Percentiles rank a stretch among this genome's conserved stretches.
These are phyloP conservation scores for Muscicapa comitata DNA, from an alignment of 2,797 vertebrate species.

Conservation along the genomic window DNA sequence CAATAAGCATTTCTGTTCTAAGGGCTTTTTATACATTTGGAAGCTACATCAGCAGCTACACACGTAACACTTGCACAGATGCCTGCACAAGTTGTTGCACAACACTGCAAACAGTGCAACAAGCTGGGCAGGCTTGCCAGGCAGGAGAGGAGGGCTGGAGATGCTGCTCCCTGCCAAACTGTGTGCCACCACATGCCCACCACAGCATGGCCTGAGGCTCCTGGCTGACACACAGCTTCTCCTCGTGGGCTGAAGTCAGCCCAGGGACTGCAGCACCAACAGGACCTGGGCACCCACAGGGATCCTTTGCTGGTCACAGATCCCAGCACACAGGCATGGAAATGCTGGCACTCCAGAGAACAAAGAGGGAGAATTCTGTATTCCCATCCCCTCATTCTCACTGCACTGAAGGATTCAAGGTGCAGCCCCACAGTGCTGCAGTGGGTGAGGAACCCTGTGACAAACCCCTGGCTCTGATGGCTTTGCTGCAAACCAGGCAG, in stretches of 20 bases:
- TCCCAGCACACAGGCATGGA: neutral
- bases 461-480: neutral
- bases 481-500: neutral
- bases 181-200: neutral
- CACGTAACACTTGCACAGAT: neutral
- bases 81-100: neutral
- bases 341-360: neutral
- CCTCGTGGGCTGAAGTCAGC: accelerated
- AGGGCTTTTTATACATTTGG: neutral
- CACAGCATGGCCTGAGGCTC: neutral
- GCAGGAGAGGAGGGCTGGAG: neutral
- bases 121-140: neutral
- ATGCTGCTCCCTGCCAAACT: neutral
- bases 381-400: neutral
- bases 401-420: neutral
- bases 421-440: neutral
- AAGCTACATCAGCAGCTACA: neutral
- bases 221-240: neutral
- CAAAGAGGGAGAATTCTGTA: neutral
- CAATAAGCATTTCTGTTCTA: neutral
- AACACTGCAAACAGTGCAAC: neutral
- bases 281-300: accelerated
- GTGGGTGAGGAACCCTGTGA: neutral
- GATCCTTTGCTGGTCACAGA: neutral
- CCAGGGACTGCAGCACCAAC: neutral